Evolutionary conservation across 2,888 invertebrate genomes (phyloP), one percentile per base, ranked within the genome.

Genomic region (Seira musarum): DNA sequence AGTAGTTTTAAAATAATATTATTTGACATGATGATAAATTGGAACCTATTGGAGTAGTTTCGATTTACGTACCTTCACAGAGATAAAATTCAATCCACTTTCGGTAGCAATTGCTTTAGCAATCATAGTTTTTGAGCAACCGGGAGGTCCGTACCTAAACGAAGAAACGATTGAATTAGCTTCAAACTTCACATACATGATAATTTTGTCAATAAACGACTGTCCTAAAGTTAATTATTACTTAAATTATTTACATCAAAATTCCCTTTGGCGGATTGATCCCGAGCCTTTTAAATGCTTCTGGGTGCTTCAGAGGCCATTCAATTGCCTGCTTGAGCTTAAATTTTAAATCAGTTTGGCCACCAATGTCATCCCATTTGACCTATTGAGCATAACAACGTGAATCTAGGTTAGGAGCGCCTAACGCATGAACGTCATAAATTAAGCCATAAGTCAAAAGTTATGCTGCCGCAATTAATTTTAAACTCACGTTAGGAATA

Each of bases 81-180:
- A 96, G 1, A 99, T 90, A 88, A 99, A 99, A 89, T 98, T 99
- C 0, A 99, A 91, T 66, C 95, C 94, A 88, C 96, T 97, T 87
- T 99, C 98, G 0, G 96, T 97, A 0, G 99, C 99, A 49, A 99
- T 89, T 0, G 99, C 99, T 90, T 97, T 96, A 0, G 98, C 99
- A 87, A 99, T 95, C 95, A 99, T 96, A 0, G 99, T 99, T 90
- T 99, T 99, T 0, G 97, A 98, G 89, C 98, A 99, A 0, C 99
- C 99, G 0, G 99, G 99, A 17, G 74, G 74, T 6, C 66, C 73
- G 21, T 65, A 35, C 30, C 65, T 65, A 35, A 8, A 21, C 17
- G n/a, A 65, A 3, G 13, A 40, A 8, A 40, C 40, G 40, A 40
- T 40, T 40, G 40, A 40, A n/a, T 40, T 40, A 40, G 6, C 6